These are phyloP conservation scores for Trachelus tabidus DNA, from an alignment of 2,888 invertebrate genomes.

Conservation along the genomic window DNA sequence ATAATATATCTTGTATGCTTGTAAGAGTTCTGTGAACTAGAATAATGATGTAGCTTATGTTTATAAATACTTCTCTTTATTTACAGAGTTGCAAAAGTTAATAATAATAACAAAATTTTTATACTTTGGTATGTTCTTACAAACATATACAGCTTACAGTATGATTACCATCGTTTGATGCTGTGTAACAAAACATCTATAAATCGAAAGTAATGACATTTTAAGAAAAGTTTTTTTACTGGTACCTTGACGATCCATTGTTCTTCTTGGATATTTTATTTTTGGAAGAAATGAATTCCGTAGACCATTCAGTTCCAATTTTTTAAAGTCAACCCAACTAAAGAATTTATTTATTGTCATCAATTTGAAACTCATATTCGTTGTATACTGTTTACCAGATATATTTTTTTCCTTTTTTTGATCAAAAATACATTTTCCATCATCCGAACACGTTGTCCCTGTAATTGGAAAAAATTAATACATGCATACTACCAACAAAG, in stretches of 20 bases:
- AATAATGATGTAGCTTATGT: neutral
- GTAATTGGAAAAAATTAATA: neutral
- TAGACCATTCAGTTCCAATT: neutral
- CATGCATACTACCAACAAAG: neutral
- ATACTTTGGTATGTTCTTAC: neutral
- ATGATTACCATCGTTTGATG: neutral
- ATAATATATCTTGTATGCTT: neutral
- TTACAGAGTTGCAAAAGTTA: neutral
- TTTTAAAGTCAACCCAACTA: too few species aligned
- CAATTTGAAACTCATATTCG: neutral
- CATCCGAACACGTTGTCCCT: too few species aligned
- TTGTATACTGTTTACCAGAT: too few species aligned
- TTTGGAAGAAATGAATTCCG: neutral
- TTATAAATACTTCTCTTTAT: neutral
- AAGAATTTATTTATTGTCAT: too few species aligned
- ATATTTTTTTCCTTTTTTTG: too few species aligned
- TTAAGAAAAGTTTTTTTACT: neutral
- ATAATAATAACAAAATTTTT: neutral
- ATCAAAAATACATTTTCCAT: too few species aligned
- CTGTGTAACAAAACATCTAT: neutral
- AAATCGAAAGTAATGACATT: neutral
- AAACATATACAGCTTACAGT: neutral
- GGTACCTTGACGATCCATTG: neutral
- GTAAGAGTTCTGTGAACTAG: neutral
- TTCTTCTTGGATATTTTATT: neutral